phyloP scores from a whole-genome alignment of 2,113 vertebrate genomes.

The Pheucticus melanocephalus region DNA sequence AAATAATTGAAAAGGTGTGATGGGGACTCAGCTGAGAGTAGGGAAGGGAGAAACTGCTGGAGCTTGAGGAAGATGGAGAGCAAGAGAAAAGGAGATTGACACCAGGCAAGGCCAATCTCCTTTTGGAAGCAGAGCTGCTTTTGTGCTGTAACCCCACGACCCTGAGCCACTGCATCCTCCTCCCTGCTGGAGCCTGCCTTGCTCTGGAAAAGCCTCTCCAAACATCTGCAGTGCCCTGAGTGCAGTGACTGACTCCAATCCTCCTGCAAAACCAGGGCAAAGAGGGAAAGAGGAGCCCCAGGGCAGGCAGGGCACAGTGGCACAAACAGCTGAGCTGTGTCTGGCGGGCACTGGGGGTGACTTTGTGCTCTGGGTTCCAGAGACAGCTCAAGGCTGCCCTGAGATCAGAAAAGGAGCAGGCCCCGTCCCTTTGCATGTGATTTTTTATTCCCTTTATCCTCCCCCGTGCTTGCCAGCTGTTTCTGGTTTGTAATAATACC shows the following conservation, averaged over 20 bases:
- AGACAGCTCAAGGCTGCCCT: not conserved
- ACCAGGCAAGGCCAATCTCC: not conserved
- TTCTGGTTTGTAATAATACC: constrained; percentile 30
- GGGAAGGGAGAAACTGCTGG: not conserved
- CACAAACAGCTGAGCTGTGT: not conserved
- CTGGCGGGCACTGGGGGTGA: not conserved
- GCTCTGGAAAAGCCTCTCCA: not conserved
- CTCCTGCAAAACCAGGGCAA: not conserved
- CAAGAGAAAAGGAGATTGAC: not conserved
- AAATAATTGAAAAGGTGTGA: not conserved
- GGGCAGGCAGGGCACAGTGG: not conserved
- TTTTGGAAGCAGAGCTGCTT: not conserved
- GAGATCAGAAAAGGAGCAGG: not conserved
- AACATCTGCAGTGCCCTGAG: not conserved
- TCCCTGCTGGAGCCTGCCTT: not conserved
- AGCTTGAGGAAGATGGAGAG: not conserved
- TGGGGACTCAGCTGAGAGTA: not conserved
- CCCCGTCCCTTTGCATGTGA: not conserved
- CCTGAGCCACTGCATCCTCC: not conserved
- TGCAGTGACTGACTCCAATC: not conserved
- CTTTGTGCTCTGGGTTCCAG: not conserved
- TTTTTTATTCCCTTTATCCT: not conserved
- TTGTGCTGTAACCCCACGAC: not conserved
- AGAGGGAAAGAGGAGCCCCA: not conserved
- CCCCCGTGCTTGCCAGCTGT: constrained; percentile 9